These are phyloP conservation scores for Zonotrichia leucophrys DNA, from an alignment of 2,113 vertebrate genomes.

Conservation along the genomic window DNA sequence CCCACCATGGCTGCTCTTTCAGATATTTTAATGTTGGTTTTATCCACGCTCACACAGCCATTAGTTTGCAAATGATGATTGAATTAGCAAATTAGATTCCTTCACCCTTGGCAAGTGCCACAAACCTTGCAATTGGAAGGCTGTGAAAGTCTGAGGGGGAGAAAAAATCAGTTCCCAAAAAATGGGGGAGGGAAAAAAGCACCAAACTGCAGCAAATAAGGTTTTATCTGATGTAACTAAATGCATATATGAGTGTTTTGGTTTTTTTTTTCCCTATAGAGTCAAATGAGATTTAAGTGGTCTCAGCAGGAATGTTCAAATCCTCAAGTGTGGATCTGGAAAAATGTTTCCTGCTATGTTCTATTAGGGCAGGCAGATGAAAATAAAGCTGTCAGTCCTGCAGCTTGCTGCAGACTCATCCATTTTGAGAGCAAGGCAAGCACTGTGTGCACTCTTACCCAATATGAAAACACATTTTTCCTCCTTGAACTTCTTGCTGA, in stretches of 20 bases:
- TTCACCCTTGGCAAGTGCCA: not conserved
- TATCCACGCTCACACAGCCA: not conserved
- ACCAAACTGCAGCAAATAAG: not conserved
- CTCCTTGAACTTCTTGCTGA: not conserved
- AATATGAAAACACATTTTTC: not conserved
- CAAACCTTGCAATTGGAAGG: not conserved
- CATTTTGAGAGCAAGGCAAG: not conserved
- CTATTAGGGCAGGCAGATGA: not conserved
- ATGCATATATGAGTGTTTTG: not conserved
- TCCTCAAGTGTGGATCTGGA: not conserved
- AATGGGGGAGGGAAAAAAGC: not conserved
- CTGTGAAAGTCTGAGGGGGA: not conserved
- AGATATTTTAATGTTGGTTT: not conserved
- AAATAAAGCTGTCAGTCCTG: not conserved
- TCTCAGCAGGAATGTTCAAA: not conserved
- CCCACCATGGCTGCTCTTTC: not conserved
- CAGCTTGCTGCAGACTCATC: not conserved
- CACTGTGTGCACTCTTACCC: not conserved
- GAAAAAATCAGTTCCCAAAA: not conserved
- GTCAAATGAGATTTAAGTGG: not conserved
- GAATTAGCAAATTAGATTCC: constrained; percentile 43
- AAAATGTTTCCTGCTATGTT: not conserved
- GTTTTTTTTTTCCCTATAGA: too few relatives aligned
- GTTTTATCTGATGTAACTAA: not conserved
- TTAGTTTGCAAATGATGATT: constrained; percentile 45